These are phyloP conservation scores for Notoglanidium macrostoma DNA, from an alignment of 2,797 vertebrate species.

Conservation along the genomic window DNA sequence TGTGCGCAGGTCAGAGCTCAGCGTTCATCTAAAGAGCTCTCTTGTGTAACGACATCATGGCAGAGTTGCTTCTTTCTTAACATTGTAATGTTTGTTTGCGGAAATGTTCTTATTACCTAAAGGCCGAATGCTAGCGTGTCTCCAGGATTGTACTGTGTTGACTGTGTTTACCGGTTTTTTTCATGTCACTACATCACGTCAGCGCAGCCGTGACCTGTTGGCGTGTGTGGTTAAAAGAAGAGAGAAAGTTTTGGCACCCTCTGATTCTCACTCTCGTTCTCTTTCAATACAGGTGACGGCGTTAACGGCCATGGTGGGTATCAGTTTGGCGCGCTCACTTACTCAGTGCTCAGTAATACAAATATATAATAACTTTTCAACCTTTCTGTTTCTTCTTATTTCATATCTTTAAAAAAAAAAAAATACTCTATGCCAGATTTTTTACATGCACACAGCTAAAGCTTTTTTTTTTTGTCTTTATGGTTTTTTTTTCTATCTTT, in stretches of 20 bases:
- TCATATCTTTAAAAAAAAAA: background rate
- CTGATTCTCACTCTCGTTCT: conserved; percentile 54
- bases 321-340: conserved; percentile 39
- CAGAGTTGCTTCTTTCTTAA: background rate
- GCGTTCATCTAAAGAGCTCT: background rate
- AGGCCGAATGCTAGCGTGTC: background rate
- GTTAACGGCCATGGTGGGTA: conserved; percentile 63
- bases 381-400: conserved; percentile 41
- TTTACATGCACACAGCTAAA: conserved; percentile 8
- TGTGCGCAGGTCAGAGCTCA: too few species aligned
- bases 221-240: conserved; percentile 23
- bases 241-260: background rate
- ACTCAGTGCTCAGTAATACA: conserved; percentile 39
- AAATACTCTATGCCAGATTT: conserved; percentile 24
- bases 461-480: conserved; percentile 37
- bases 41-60: too few species aligned
- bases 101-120: background rate
- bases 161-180: background rate
- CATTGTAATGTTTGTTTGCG: background rate
- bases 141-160: background rate
- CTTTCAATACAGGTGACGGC: conserved; percentile 60
- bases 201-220: conserved; percentile 32
- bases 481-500: too few species aligned
- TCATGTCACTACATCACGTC: conserved; percentile 19
- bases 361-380: conserved; percentile 19